Percentiles rank a stretch among this genome's conserved stretches.
These are phyloP conservation scores for Baryphthengus martii DNA, from an alignment of 2,113 vertebrate species.

Conservation along the genomic window DNA sequence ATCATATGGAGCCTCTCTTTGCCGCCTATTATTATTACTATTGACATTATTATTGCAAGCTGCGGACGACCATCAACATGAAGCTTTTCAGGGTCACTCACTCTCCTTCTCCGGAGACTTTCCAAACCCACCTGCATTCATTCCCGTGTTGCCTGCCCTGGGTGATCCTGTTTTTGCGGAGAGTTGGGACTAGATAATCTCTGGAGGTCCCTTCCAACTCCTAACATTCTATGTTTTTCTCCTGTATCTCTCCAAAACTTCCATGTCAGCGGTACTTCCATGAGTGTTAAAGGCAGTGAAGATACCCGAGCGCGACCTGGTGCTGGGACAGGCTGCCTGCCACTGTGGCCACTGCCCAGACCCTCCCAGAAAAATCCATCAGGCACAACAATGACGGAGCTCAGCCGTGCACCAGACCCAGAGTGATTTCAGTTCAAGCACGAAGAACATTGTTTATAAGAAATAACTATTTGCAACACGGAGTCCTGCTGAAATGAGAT, in stretches of 20 bases:
- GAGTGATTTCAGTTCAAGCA: not conserved
- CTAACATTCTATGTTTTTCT: too few relatives aligned
- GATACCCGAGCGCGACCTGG: accelerated
- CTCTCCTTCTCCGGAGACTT: too few relatives aligned
- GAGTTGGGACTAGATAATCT: too few relatives aligned
- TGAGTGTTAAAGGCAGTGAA: not conserved
- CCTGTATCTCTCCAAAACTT: not conserved
- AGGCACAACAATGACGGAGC: accelerated
- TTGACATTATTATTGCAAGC: not conserved
- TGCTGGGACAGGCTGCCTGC: not conserved
- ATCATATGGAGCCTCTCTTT: not conserved
- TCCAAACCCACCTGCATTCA: too few relatives aligned
- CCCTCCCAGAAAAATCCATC: not conserved
- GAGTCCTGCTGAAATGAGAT: not conserved
- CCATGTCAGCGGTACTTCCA: not conserved
- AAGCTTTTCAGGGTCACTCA: accelerated
- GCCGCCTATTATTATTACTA: not conserved
- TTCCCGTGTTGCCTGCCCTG: too few relatives aligned
- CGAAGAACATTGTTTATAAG: not conserved
- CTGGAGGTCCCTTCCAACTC: too few relatives aligned
- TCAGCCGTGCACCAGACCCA: not conserved
- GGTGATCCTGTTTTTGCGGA: too few relatives aligned
- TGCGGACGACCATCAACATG: not conserved
- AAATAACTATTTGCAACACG: not conserved
- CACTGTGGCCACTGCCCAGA: not conserved